phyloP scores from a whole-genome alignment of 2,888 invertebrate species.

The Carcina quercana region DNA sequence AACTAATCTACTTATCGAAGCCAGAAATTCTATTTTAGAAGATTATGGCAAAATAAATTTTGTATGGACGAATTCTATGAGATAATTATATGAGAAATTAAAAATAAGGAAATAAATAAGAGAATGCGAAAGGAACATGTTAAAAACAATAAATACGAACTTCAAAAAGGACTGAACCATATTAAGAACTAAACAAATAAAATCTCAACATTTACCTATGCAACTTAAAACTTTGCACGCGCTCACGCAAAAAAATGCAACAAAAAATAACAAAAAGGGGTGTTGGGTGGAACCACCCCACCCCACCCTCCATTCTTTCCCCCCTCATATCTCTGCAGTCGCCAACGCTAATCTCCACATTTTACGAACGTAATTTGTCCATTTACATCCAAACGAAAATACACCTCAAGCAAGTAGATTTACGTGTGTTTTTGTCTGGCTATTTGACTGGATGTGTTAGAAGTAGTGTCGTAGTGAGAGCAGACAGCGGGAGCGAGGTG shows the following conservation, averaged over 20 bases:
- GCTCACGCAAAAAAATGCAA: constrained; percentile 62
- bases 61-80: too few relatives aligned
- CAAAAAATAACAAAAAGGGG: constrained; percentile 58
- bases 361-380: constrained; percentile 58
- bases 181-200: constrained; percentile 19
- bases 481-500: constrained; percentile 62
- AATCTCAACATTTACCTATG: constrained; percentile 30
- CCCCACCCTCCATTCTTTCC: constrained; percentile 35
- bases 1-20: too few relatives aligned
- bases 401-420: constrained; percentile 26
- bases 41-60: too few relatives aligned
- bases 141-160: background rate
- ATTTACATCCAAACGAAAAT: constrained; percentile 20
- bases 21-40: too few relatives aligned
- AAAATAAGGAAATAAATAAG: too few relatives aligned
- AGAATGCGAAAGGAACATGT: constrained; percentile 1
- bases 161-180: constrained; percentile 4
- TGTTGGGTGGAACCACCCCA: constrained; percentile 52
- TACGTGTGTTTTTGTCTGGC: too few relatives aligned
- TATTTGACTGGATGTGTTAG: constrained; percentile 31
- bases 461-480: constrained; percentile 46
- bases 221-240: constrained; percentile 42
- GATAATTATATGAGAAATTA: too few relatives aligned
- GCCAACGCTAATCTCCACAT: constrained; percentile 63
- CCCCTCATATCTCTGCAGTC: constrained; percentile 66